Evolutionary conservation across 2,797 vertebrate species (phyloP).

Genomic region (Malurus splendens): DNA sequence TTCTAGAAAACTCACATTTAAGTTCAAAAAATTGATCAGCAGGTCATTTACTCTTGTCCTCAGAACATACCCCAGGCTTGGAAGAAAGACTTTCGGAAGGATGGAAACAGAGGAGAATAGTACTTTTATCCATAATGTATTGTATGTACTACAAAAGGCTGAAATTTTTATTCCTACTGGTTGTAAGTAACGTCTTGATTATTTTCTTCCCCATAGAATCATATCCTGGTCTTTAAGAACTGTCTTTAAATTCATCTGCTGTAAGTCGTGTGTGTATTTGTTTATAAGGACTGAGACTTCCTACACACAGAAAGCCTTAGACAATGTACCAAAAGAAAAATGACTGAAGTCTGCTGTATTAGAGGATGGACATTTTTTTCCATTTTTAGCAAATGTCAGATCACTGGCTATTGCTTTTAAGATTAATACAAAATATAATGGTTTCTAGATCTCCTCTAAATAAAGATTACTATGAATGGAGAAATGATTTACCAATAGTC

Average conservation of each 20-base stretch:
- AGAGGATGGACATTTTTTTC: slow-evolving; percentile 62
- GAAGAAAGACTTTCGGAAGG: background rate
- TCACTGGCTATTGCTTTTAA: slow-evolving; percentile 69
- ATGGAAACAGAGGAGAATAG: background rate
- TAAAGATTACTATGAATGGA: slow-evolving; percentile 77
- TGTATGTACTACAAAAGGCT: background rate
- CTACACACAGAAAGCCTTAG: slow-evolving; percentile 18
- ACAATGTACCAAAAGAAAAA: slow-evolving; percentile 33
- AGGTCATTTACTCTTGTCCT: background rate
- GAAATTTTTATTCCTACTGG: background rate
- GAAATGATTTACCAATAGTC: slow-evolving; percentile 78
- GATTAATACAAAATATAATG: slow-evolving; percentile 76
- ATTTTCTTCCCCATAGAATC: background rate
- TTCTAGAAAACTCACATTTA: background rate
- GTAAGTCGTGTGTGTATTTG: background rate
- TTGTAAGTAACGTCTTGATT: background rate
- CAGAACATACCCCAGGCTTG: background rate
- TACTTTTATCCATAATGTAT: background rate
- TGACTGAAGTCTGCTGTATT: slow-evolving; percentile 52
- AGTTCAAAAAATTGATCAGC: background rate
- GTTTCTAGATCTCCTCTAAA: slow-evolving; percentile 73
- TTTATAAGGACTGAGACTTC: slow-evolving; percentile 25
- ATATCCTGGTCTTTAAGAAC: slow-evolving; percentile 15
- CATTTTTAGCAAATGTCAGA: slow-evolving; percentile 73
- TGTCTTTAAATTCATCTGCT: slow-evolving; percentile 10